Conservation (phyloP, 2,113 vertebrate species). For the Scartelaos histophorus region DNA sequence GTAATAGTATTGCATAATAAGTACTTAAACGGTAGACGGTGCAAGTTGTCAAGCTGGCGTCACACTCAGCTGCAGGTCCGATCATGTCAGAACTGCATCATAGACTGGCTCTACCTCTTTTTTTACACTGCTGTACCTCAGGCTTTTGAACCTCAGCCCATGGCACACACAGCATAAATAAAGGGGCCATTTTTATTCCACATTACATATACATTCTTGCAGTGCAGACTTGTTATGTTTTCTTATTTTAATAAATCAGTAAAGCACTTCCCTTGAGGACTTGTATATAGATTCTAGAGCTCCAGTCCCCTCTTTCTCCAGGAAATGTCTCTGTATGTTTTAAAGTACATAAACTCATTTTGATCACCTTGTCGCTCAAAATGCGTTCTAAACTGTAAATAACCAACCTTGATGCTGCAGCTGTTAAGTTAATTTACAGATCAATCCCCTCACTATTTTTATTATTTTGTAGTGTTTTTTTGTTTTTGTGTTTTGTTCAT, state of each 20-base stretch:
- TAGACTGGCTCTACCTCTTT: no score
- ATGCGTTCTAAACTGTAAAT: background rate
- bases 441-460: background rate
- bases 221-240: background rate
- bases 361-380: background rate
- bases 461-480: background rate
- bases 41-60: no score
- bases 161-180: no score
- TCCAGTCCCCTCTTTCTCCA: no score
- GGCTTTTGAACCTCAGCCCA: background rate
- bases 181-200: background rate
- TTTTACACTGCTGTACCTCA: no score
- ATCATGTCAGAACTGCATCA: no score
- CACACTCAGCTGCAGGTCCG: no score
- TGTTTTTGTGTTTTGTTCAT: background rate
- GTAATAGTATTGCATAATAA: no score
- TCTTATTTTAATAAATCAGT: background rate
- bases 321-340: no score
- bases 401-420: background rate
- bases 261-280: background rate
- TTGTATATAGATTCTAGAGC: no score
- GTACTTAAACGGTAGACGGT: no score
- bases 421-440: background rate
- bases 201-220: background rate
- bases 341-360: background rate